These are phyloP conservation scores for Hecatera dysodea DNA, from an alignment of 2,888 invertebrate species.

Conservation along the genomic window DNA sequence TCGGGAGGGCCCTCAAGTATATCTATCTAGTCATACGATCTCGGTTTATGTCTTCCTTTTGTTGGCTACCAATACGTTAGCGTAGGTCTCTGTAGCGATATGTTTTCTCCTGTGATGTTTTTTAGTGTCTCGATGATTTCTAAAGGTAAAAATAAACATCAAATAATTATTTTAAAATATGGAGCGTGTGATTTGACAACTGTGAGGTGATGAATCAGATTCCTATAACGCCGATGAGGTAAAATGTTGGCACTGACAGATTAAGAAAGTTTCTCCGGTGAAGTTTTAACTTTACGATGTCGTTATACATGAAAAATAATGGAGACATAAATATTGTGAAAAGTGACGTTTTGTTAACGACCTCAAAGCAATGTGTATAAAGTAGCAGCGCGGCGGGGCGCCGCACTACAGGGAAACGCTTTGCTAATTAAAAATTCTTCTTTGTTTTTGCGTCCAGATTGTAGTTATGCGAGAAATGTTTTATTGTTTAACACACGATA, in stretches of 20 bases:
- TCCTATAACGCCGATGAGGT: conserved; percentile 1
- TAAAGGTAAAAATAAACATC: conserved; percentile 21
- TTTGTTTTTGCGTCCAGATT: conserved; percentile 83
- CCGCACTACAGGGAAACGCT: conserved; percentile 78
- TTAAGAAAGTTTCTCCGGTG: conserved; percentile 70
- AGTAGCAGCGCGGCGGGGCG: conserved; percentile 86
- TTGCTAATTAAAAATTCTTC: conserved; percentile 87
- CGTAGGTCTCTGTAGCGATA: conserved; percentile 14
- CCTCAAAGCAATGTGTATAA: conserved; percentile 83
- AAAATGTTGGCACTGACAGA: conserved; percentile 53
- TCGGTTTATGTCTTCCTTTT: conserved; percentile 57
- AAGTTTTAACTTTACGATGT: conserved; percentile 82
- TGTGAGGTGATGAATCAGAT: conserved; percentile 13
- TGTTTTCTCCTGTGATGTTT: conserved; percentile 30
- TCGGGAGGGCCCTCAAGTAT: conserved; percentile 68
- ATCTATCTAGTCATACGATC: conserved; percentile 50
- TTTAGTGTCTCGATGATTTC: conserved; percentile 21
- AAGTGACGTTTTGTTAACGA: conserved; percentile 89
- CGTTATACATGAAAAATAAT: conserved; percentile 86
- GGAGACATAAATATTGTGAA: conserved; percentile 89
- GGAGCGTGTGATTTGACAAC: conserved; percentile 2
- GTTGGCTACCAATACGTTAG: conserved; percentile 56
- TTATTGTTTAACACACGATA: conserved; percentile 83
- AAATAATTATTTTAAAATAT: conserved; percentile 14
- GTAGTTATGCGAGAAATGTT: conserved; percentile 82